Evolutionary conservation across 1,140 invertebrate species (phyloP), one percentile per base, ranked within the genome.

Genomic region (Halesus radiatus): DNA sequence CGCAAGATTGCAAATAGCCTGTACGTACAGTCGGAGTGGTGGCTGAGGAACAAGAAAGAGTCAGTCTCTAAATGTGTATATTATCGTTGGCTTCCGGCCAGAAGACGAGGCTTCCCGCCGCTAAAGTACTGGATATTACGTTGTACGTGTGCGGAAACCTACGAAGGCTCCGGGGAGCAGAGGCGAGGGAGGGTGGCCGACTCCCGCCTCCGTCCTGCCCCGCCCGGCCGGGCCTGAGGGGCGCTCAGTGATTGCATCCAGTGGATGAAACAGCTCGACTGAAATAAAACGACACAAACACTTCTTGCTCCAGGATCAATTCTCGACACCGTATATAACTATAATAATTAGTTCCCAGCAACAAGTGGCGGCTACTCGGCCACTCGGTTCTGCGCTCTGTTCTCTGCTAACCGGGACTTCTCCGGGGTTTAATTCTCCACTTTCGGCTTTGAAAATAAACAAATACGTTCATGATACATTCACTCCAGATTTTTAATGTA

Each of bases 61-160:
- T 72, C 80, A 72, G 62, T 45, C 37, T 76, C 79, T 77, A 74
- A 78, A 78, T 77, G 78, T 82, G 78, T 83, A 77, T 80, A 80
- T 83, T 83, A 80, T 76, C 70, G 68, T 78, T 83, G 81, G 81
- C 81, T 78, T 78, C 78, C 68, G 79, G 74, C 81, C 81, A 83
- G 75, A 66, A 64, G 78, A 81, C 53, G 80, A 60, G 68, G 58
- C 68, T 73, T 80, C 79, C 74, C 66, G 76, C 75, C 75, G 32
- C 75, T 72, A 74, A 81, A 81, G 75, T 73, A 78, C 66, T 72
- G 80, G 32, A 78, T 78, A 81, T 81, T 81, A 81, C 76, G 76
- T 74, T 73, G 64, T 78, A 81, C 75, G 80, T 81, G 80, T 58
- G 20, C 68, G 60, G 72, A 45, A 76, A 75, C 68, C 50, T 74